phyloP scores from a whole-genome alignment of 2,888 invertebrate species.

The Hoplodrina blanda region DNA sequence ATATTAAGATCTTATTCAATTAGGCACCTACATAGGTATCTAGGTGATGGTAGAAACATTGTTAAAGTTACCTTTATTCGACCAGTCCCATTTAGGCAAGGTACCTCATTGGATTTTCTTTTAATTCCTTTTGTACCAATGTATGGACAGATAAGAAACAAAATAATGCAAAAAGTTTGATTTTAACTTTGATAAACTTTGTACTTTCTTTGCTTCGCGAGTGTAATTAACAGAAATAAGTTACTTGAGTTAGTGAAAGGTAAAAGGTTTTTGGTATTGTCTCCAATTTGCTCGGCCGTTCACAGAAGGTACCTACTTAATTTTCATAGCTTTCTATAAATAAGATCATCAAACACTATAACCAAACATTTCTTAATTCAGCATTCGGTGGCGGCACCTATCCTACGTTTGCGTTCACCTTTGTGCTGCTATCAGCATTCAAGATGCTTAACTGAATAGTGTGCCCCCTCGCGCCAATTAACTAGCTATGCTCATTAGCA shows the following conservation, averaged over 20 bases:
- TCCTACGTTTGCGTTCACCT: constrained; percentile 67
- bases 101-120: background rate
- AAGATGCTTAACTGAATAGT: constrained; percentile 70
- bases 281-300: too few species aligned
- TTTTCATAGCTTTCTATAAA: too few species aligned
- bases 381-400: constrained; percentile 52
- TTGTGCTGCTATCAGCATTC: constrained; percentile 80
- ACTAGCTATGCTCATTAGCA: constrained; percentile 87
- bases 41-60: background rate
- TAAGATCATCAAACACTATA: background rate
- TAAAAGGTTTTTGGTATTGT: too few species aligned
- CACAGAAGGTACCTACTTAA: too few species aligned
- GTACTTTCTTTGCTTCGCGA: too few species aligned
- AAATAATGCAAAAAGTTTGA: background rate
- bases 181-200: background rate
- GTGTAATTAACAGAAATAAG: too few species aligned
- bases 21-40: constrained; percentile 1
- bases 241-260: too few species aligned
- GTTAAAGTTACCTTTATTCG: background rate
- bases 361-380: constrained; percentile 58
- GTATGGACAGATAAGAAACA: background rate
- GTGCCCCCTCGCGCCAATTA: constrained; percentile 79
- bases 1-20: constrained; percentile 47
- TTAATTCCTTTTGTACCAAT: background rate
- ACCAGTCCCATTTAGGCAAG: background rate